These are phyloP conservation scores for Cottus gobio DNA, from an alignment of 2,113 vertebrate species.

Conservation along the genomic window DNA sequence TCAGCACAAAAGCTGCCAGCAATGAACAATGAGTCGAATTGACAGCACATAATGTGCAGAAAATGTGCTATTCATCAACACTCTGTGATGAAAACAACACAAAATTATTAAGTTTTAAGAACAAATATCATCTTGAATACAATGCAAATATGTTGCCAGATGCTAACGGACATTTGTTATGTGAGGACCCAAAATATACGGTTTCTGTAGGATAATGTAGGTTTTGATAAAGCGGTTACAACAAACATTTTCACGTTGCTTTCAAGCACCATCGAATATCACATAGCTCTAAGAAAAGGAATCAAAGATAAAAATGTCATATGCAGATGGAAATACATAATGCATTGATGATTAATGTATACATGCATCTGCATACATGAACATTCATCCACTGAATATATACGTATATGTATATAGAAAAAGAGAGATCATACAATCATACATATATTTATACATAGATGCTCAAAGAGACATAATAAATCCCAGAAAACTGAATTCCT, in stretches of 20 bases:
- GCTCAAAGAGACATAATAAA: background rate
- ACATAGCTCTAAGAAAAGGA: background rate
- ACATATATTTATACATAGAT: background rate
- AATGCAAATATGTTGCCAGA: background rate
- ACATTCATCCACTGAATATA: background rate
- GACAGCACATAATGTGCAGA: background rate
- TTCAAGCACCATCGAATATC: background rate
- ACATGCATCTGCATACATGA: background rate
- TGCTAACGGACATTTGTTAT: background rate
- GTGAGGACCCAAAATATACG: background rate
- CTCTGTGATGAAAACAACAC: background rate
- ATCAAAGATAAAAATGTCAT: background rate
- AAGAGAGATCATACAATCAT: too few relatives aligned
- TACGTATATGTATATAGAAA: background rate
- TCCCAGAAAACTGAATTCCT: conserved; percentile 1
- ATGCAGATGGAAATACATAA: background rate
- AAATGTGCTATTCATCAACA: background rate
- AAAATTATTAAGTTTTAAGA: background rate
- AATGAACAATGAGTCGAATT: background rate
- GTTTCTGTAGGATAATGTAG: background rate
- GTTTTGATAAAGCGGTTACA: background rate
- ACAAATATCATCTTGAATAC: background rate
- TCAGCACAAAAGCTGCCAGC: background rate
- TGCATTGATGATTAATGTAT: background rate
- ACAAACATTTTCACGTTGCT: background rate